A percentile compares a stretch with the other conserved stretches of the same genome.
Evolutionary conservation across 2,888 invertebrate genomes (phyloP).

Genomic region (Dryocosmus kuriphilus): DNA sequence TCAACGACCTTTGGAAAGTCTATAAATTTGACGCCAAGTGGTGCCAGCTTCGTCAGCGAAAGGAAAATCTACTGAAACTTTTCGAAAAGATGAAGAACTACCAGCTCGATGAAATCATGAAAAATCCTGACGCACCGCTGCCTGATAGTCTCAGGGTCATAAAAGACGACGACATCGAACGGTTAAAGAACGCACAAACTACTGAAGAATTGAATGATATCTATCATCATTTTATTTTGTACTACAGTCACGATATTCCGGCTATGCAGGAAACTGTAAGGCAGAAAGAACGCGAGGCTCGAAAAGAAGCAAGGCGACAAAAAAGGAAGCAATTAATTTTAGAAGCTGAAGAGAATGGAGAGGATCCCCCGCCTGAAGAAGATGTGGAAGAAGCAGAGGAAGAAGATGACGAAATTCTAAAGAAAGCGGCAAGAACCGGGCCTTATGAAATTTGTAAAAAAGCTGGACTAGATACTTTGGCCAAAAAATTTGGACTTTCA

Average conservation of each 20-base stretch:
- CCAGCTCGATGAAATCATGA: conserved; percentile 89
- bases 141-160: conserved; percentile 90
- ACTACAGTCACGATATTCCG: conserved; percentile 92
- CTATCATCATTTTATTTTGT: conserved; percentile 93
- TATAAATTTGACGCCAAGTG: conserved; percentile 97
- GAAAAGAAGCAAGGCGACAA: conserved; percentile 79
- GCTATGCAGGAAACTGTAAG: conserved; percentile 89
- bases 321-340: conserved; percentile 78
- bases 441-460: conserved; percentile 93
- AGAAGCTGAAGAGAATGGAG: conserved; percentile 83
- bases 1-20: conserved; percentile 98
- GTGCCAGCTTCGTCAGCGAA: conserved; percentile 92
- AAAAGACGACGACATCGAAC: conserved; percentile 91
- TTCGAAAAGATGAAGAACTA: conserved; percentile 95
- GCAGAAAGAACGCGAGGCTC: conserved; percentile 83
- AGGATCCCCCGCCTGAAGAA: conserved; percentile 82
- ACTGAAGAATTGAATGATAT: conserved; percentile 96
- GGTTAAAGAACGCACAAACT: conserved; percentile 87
- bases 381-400: conserved; percentile 79
- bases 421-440: conserved; percentile 92
- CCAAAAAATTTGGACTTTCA: conserved; percentile 93
- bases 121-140: conserved; percentile 89
- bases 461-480: conserved; percentile 90
- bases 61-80: conserved; percentile 88
- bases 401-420: conserved; percentile 84